Evolutionary conservation across 2,888 invertebrate genomes (phyloP), one percentile per base, ranked within the genome.

Genomic region (Lycia hirtaria): DNA sequence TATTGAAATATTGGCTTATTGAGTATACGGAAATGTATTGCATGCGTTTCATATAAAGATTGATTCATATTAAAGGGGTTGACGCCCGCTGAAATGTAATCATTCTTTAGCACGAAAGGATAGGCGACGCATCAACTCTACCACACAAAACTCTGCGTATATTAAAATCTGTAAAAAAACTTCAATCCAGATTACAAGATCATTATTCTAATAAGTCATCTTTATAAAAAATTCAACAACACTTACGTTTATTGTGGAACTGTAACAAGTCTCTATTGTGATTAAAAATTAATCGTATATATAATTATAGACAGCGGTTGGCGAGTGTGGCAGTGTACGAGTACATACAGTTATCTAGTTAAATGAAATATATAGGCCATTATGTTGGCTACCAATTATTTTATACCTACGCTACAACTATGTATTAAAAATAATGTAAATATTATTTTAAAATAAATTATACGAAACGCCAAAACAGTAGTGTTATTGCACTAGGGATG

Each of bases 111-210:
- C 87, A 88, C 87, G 88, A 89, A 90, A 88, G 85, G 76, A 76
- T 76, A 76, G 87, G 85, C 89, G 89, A 76, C 83, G 83, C 72
- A 76, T 44, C 76, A 45, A 60, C 67, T 61, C 60, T 65, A 67
- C 60, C 71, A 63, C 69, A 78, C 75, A 78, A 80, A 82, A 78
- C 77, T 76, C 76, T 76, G 83, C 80, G 67, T 80, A 75, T 73
- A 90, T 90, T 91, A 91, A 89, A 91, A 88, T 91, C 88, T 91
- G 80, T 85, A 68, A 81, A 83, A 85, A 85, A 89, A 85, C 84
- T 85, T n/a, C 88, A 92, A 90, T 88, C 92, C 92, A 91, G 92
- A 92, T 87, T 92, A 92, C 92, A 91, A 92, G 91, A 92, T 91
- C 91, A 87, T 86, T 85, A 83, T 77, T 91, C 87, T 91, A 88